Evolutionary conservation across 2,888 invertebrate genomes (phyloP).

Genomic region (Rhingia rostrata): DNA sequence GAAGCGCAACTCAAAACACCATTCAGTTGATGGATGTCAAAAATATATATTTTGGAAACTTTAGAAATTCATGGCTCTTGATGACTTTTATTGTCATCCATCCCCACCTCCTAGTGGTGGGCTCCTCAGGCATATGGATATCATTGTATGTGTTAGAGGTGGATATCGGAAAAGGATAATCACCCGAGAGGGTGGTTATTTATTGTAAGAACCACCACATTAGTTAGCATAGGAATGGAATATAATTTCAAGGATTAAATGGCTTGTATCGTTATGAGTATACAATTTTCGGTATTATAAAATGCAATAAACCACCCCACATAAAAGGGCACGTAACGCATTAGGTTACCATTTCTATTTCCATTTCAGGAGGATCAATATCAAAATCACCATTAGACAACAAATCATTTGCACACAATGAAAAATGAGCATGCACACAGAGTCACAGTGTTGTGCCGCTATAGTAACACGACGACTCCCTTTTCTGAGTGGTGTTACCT

Average conservation of each 20-base stretch:
- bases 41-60: constrained; percentile 66
- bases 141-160: constrained; percentile 37
- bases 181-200: constrained; percentile 63
- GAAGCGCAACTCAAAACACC: neutral
- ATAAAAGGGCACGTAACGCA: constrained; percentile 40
- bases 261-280: constrained; percentile 69
- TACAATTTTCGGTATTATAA: constrained; percentile 2
- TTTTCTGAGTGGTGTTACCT: constrained; percentile 26
- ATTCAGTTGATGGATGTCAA: constrained; percentile 66
- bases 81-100: constrained; percentile 71
- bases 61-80: constrained; percentile 63
- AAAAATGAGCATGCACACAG: constrained; percentile 15
- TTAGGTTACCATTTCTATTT: constrained; percentile 25
- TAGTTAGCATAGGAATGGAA: constrained; percentile 58
- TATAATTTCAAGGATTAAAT: constrained; percentile 70
- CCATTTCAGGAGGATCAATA: constrained; percentile 61
- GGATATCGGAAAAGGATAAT: constrained; percentile 73
- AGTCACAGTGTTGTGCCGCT: neutral
- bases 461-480: constrained; percentile 37
- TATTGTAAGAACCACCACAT: constrained; percentile 65
- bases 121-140: constrained; percentile 21
- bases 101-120: constrained; percentile 12
- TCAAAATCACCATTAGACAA: constrained; percentile 72
- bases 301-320: constrained; percentile 34
- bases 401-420: constrained; percentile 71